Percentiles rank a stretch among this genome's conserved stretches.
These are phyloP conservation scores for Phoxinus phoxinus DNA, from an alignment of 2,113 vertebrate species.

Conservation along the genomic window DNA sequence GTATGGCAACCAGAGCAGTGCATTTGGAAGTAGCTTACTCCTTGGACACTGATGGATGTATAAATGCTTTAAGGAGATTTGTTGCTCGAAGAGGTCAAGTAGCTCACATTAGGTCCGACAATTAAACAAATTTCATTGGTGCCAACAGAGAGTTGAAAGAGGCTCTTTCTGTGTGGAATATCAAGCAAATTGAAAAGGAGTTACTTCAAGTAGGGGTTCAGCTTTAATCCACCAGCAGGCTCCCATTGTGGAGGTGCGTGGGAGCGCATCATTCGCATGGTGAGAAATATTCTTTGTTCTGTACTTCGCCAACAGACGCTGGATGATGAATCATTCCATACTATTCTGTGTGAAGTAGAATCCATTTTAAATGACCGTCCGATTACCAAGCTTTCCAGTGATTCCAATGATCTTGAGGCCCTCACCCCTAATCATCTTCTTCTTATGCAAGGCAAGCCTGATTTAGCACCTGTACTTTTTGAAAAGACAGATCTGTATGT, in stretches of 20 bases:
- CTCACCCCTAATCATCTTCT: too few species aligned
- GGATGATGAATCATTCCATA: conserved; percentile 3
- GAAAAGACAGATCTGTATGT: too few species aligned
- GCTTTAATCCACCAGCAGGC: neutral
- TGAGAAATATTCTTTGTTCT: neutral
- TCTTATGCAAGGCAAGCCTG: too few species aligned
- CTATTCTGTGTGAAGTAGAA: neutral
- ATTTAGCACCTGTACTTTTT: too few species aligned
- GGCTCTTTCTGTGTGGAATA: neutral
- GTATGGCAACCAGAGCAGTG: too few species aligned
- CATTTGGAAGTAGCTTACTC: too few species aligned
- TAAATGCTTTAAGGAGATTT: too few species aligned
- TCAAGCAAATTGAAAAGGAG: neutral
- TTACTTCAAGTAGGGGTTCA: neutral
- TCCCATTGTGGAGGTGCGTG: neutral
- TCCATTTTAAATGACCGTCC: conserved; percentile 11
- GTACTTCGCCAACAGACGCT: neutral
- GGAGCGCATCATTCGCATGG: neutral
- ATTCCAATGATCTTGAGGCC: neutral
- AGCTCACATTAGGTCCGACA: too few species aligned
- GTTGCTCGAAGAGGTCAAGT: too few species aligned
- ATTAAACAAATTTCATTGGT: neutral
- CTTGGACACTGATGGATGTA: too few species aligned
- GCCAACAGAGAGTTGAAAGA: neutral
- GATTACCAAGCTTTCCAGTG: neutral